A percentile compares a stretch with the other conserved stretches of the same genome.
phyloP scores from a whole-genome alignment of 2,888 invertebrate species.

The Eristalinus sepulchralis region DNA sequence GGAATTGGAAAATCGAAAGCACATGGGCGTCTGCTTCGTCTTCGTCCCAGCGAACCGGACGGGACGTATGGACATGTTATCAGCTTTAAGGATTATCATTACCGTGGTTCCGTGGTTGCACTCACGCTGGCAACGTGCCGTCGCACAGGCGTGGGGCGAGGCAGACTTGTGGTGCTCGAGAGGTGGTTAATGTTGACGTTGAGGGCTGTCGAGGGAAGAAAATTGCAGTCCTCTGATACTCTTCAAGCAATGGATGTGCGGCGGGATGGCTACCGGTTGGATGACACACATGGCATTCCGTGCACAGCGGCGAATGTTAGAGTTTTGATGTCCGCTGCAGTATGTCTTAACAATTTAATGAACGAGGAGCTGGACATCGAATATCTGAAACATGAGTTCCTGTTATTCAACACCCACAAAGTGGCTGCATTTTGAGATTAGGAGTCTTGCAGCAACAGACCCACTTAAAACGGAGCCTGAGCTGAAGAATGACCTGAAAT shows the following conservation, averaged over 20 bases:
- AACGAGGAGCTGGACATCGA: not conserved
- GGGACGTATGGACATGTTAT: constrained; percentile 16
- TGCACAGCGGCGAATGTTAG: not conserved
- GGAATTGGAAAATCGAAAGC: constrained; percentile 63
- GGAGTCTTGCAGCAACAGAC: too few relatives aligned
- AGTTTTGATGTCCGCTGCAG: not conserved
- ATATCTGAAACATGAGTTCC: too few relatives aligned
- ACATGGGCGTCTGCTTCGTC: constrained; percentile 47
- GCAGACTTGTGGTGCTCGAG: not conserved
- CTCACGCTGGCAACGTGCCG: constrained; percentile 12
- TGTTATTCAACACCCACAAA: too few relatives aligned
- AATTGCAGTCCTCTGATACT: constrained; percentile 29
- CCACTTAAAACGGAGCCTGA: too few relatives aligned
- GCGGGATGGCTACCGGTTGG: not conserved
- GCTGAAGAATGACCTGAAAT: too few relatives aligned
- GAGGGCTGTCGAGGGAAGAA: not conserved
- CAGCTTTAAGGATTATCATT: constrained; percentile 67
- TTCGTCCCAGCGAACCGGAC: constrained; percentile 11
- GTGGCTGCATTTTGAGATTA: too few relatives aligned
- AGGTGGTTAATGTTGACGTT: constrained; percentile 13
- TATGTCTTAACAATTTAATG: not conserved
- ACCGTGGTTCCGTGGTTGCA: constrained; percentile 19
- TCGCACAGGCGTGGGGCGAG: not conserved
- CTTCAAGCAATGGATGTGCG: constrained; percentile 7
- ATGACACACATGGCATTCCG: not conserved